These are phyloP conservation scores for Lumbricus terrestris DNA, from an alignment of 2,888 invertebrate genomes.

Conservation along the genomic window DNA sequence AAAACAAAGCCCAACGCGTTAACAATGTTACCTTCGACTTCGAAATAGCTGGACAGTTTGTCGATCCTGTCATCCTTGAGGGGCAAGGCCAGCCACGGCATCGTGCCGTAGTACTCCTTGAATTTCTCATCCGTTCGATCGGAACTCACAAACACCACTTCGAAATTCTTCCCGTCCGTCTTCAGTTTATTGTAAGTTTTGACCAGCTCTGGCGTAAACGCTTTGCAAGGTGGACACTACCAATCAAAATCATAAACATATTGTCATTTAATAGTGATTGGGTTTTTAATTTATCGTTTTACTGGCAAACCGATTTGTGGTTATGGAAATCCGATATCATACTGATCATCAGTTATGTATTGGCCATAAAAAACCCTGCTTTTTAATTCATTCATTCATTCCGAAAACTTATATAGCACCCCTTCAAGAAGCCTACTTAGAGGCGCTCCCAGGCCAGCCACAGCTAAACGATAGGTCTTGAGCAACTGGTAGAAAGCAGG, in stretches of 20 bases:
- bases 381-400: too few species aligned
- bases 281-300: too few species aligned
- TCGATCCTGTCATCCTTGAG: conserved; percentile 39
- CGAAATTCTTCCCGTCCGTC: conserved; percentile 45
- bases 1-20: background rate
- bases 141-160: conserved; percentile 55
- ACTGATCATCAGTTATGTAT: too few species aligned
- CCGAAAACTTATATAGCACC: too few species aligned
- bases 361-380: too few species aligned
- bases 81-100: conserved; percentile 56
- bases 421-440: too few species aligned
- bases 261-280: background rate
- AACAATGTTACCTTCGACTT: conserved; percentile 16
- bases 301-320: too few species aligned
- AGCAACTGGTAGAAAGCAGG: too few species aligned
- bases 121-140: conserved; percentile 51
- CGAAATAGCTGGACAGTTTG: conserved; percentile 11
- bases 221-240: conserved; percentile 79
- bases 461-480: too few species aligned
- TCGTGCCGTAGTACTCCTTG: conserved; percentile 49
- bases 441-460: too few species aligned
- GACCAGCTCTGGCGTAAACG: conserved; percentile 77
- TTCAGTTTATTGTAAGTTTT: conserved; percentile 63
- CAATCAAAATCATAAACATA: background rate
- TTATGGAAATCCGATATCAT: too few species aligned